Percentiles rank a stretch among this genome's conserved stretches.
Evolutionary conservation across 2,797 vertebrate genomes (phyloP).

Genomic region (Rallus crepitans): DNA sequence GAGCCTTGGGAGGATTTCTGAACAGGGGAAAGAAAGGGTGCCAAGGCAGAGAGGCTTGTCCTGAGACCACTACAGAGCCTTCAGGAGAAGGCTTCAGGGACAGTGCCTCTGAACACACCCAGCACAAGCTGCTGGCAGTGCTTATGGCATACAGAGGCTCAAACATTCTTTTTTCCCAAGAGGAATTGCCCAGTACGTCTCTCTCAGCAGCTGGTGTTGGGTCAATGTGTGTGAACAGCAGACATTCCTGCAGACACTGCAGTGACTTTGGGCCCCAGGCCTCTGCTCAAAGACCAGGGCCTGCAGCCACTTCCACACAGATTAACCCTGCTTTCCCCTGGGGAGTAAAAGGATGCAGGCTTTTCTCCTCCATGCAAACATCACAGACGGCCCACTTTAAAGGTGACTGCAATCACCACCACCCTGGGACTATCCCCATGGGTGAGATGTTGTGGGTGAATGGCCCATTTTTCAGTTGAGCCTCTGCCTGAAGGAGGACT

Average conservation of each 20-base stretch:
- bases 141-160: rapidly evolving
- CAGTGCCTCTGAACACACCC: background rate
- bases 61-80: background rate
- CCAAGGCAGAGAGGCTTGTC: background rate
- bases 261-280: background rate
- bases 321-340: rapidly evolving
- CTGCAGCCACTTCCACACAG: background rate
- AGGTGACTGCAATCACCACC: background rate
- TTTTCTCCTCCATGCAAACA: background rate
- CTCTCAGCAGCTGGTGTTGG: background rate
- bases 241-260: background rate
- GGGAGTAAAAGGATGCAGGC: rapidly evolving
- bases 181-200: rapidly evolving
- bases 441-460: background rate
- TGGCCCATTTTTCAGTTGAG: rapidly evolving
- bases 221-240: background rate
- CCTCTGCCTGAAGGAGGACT: background rate
- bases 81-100: background rate
- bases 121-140: background rate
- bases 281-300: background rate
- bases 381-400: background rate
- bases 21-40: background rate
- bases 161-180: background rate
- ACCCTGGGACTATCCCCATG: background rate
- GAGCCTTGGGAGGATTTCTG: background rate